Evolutionary conservation across 2,888 invertebrate genomes (phyloP).

Genomic region (Drosophila paucipuncta): DNA sequence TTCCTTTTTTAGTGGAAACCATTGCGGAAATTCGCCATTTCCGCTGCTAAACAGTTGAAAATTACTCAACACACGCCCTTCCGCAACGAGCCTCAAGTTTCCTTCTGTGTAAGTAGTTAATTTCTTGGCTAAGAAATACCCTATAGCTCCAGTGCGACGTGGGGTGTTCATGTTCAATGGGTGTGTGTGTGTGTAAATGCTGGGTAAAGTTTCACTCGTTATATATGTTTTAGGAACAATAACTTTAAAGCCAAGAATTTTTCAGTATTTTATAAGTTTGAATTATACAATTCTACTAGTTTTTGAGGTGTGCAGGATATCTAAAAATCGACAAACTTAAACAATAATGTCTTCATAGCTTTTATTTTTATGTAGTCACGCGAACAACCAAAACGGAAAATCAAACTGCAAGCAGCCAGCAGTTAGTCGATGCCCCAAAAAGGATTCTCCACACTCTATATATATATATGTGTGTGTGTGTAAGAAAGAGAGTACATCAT

Average conservation of each 20-base stretch:
- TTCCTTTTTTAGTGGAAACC: constrained; percentile 20
- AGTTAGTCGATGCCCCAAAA: constrained; percentile 51
- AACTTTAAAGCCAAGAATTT: background rate
- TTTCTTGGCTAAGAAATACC: constrained; percentile 18
- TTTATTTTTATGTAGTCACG: constrained; percentile 29
- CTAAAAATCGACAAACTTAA: background rate
- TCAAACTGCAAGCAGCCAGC: constrained; percentile 54
- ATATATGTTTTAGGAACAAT: background rate
- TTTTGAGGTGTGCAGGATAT: constrained; percentile 10
- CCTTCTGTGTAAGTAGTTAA: constrained; percentile 31
- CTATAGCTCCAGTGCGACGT: background rate
- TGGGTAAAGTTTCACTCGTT: background rate
- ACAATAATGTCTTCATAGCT: background rate
- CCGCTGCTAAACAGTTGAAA: constrained; percentile 70
- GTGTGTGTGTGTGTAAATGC: too few relatives aligned
- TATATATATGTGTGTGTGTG: background rate
- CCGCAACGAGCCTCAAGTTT: constrained; percentile 38
- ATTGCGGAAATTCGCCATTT: constrained; percentile 79
- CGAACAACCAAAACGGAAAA: constrained; percentile 42
- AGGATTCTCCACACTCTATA: constrained; percentile 11
- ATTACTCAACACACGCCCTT: constrained; percentile 60
- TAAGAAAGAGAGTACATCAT: background rate
- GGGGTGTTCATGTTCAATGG: background rate
- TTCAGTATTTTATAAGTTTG: background rate
- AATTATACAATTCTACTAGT: background rate